Evolutionary conservation across 64 coral and sea anemone genomes (phyloP), one percentile per base, ranked within the genome.

Genomic region (Pachyseris speciosa): DNA sequence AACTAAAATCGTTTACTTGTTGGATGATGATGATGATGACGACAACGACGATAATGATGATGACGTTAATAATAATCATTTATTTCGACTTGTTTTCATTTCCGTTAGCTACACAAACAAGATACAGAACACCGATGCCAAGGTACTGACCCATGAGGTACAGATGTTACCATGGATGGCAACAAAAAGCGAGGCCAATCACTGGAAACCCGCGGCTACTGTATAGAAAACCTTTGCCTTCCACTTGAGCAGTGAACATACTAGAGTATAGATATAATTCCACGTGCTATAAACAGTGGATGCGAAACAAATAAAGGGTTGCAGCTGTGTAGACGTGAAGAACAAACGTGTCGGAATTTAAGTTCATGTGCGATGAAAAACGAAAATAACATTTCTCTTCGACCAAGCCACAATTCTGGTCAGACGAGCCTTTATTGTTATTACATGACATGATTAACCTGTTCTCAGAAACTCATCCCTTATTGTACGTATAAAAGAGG

Each of bases 71-170:
- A 8, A 53, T 50, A 27, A 0, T 64, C 20, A 74, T 25, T 53
- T 29, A 7, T 33, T 50, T 63, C 2, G 11, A 53, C 7, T 12
- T 51, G 2, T 85, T 58, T 28, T 57, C 52, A 36, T 24, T 64
- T 63, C 29, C 19, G 26, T 47, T 29, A 95, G 94, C 94, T 20
- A 96, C 94, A 17, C 91, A 92, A 32, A 96, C 94, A 60, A 75
- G 94, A 84, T 96, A 96, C 86, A 84, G 94, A 68, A 96, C 94
- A 44, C 94, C 94, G 15, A 89, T 96, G 72, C 94, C 89, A 38
- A 93, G 94, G 89, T 96, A 96, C 52, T 96, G 37, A 75, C 17
- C n/a, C n/a, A 29, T 11, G 2, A 9, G 30, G 11, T 1, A 39
- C 4, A n/a, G 13, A 31, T 17, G 12, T 78, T 17, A 28, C 75